A percentile compares a stretch with the other conserved stretches of the same genome.
Evolutionary conservation across 1,140 invertebrate genomes (phyloP).

Genomic region (Maniola jurtina): DNA sequence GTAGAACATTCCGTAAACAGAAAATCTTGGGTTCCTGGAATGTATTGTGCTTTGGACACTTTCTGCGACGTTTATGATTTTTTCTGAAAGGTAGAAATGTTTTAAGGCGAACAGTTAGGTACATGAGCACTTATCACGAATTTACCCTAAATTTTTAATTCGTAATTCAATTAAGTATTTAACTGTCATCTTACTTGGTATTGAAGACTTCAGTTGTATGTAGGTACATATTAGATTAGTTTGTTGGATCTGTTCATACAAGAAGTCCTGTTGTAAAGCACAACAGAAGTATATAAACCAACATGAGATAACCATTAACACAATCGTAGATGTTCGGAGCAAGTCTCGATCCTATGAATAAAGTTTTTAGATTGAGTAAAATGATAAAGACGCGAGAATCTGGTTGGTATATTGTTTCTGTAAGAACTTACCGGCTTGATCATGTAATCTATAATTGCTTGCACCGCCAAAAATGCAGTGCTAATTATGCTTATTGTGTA

Average conservation of each 20-base stretch:
- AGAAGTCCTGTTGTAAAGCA: constrained; percentile 38
- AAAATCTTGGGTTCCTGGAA: background rate
- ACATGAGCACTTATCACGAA: no score
- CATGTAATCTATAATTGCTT: no score
- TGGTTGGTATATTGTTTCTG: no score
- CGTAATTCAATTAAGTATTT: no score
- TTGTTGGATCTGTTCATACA: constrained; percentile 43
- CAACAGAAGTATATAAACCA: background rate
- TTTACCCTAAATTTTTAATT: no score
- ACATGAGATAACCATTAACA: background rate
- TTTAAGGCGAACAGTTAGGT: no score
- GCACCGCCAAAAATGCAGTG: no score
- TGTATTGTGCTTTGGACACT: background rate
- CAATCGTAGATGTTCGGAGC: background rate
- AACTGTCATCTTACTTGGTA: constrained; percentile 45
- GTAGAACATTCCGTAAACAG: background rate
- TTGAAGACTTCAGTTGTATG: constrained; percentile 44
- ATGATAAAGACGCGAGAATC: no score
- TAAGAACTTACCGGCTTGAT: no score
- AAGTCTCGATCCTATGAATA: background rate
- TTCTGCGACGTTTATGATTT: background rate
- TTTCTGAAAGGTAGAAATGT: no score
- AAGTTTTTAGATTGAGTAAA: background rate
- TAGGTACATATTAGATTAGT: constrained; percentile 55
- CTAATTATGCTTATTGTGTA: background rate